These are phyloP conservation scores for Eupristina koningsbergeri DNA, from an alignment of 1,140 invertebrate species.

Conservation along the genomic window DNA sequence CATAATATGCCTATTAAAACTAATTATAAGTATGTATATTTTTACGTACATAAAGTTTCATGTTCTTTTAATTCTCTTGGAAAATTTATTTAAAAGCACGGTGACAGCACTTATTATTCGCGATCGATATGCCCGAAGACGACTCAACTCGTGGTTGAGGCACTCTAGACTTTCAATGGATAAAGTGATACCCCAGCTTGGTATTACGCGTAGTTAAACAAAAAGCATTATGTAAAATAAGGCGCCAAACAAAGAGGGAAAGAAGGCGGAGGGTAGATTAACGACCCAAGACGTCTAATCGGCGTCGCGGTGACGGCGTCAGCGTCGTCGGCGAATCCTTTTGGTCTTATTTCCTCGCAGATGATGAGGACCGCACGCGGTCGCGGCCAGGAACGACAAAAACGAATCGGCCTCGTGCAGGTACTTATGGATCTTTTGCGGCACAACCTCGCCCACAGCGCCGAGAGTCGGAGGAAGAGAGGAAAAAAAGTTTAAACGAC, in stretches of 20 bases:
- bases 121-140: neutral
- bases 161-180: neutral
- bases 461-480: neutral
- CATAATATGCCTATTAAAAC: neutral
- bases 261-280: conserved; percentile 22
- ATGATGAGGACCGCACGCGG: neutral
- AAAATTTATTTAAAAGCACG: too few relatives aligned
- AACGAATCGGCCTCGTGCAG: conserved; percentile 11
- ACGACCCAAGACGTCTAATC: conserved; percentile 50
- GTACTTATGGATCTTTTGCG: conserved; percentile 22
- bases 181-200: neutral
- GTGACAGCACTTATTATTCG: too few relatives aligned
- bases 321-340: neutral
- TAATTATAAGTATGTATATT: neutral
- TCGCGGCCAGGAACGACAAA: neutral
- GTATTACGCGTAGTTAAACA: conserved; percentile 48
- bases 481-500: conserved; percentile 37
- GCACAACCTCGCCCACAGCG: conserved; percentile 30
- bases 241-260: too few relatives aligned
- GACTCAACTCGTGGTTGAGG: neutral
- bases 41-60: neutral
- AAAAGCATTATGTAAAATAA: conserved; percentile 1
- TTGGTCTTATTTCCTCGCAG: neutral
- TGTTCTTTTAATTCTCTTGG: neutral
- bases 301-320: neutral